A percentile compares a stretch with the other conserved stretches of the same genome.
phyloP scores from a whole-genome alignment of 2,888 invertebrate species.

The Hemaris fuciformis region DNA sequence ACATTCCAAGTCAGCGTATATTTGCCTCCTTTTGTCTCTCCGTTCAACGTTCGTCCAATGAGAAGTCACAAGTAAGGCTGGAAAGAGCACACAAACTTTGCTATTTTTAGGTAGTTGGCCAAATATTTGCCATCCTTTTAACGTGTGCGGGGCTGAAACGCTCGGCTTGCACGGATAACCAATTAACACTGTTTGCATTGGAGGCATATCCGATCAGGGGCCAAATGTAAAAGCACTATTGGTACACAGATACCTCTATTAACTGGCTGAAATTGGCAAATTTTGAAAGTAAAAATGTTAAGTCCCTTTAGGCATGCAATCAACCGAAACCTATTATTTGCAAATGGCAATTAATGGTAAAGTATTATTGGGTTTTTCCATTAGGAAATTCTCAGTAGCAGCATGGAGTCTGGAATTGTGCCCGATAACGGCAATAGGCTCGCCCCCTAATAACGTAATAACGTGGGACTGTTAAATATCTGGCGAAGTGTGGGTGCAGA shows the following conservation, averaged over 20 bases:
- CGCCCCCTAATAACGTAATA: no score
- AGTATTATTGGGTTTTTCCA: no score
- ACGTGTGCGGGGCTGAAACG: slow-evolving; percentile 21
- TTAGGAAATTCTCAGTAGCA: no score
- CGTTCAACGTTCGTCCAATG: neutral
- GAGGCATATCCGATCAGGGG: slow-evolving; percentile 1
- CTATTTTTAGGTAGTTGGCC: neutral
- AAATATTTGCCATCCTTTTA: slow-evolving; percentile 31
- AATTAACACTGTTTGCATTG: slow-evolving; percentile 21
- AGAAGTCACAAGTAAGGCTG: neutral
- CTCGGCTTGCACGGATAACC: slow-evolving; percentile 19
- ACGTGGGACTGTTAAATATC: no score
- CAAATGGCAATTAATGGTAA: no score
- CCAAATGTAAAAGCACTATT: neutral
- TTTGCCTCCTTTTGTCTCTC: slow-evolving; percentile 3
- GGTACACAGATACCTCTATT: neutral
- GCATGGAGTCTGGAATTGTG: no score
- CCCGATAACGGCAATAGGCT: no score
- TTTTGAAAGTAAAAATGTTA: no score
- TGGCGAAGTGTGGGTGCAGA: no score
- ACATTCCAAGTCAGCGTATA: neutral
- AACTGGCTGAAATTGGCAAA: neutral
- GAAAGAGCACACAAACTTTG: neutral
- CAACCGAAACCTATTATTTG: neutral
- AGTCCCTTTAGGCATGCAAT: no score